These are phyloP conservation scores for Vanacampus margaritifer DNA, from an alignment of 2,113 vertebrate species.

Conservation along the genomic window DNA sequence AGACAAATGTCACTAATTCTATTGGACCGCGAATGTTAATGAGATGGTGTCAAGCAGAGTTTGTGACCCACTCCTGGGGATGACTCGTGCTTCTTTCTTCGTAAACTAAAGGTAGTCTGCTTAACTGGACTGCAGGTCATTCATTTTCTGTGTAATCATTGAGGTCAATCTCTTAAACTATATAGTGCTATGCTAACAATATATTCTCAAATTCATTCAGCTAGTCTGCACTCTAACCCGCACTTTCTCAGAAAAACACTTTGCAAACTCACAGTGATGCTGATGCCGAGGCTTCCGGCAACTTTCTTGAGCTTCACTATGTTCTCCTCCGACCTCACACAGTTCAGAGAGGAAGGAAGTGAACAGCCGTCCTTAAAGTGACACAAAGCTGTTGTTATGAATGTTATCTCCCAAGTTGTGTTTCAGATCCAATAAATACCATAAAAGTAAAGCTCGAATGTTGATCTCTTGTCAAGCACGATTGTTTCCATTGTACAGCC, in stretches of 20 bases:
- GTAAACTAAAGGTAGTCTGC: background rate
- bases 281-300: constrained; percentile 82
- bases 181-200: background rate
- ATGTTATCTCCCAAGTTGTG: too few species aligned
- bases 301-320: constrained; percentile 79
- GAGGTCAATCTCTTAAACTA: background rate
- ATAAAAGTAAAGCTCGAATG: too few species aligned
- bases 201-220: background rate
- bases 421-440: too few species aligned
- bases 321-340: constrained; percentile 63
- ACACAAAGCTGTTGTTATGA: background rate
- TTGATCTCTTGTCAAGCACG: too few species aligned
- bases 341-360: constrained; percentile 42
- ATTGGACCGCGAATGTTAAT: constrained; percentile 35
- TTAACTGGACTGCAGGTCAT: background rate
- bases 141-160: background rate
- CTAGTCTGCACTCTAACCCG: background rate
- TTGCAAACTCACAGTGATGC: constrained; percentile 77
- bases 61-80: constrained; percentile 12
- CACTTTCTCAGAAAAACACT: background rate
- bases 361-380: constrained; percentile 59
- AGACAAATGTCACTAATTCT: constrained; percentile 12
- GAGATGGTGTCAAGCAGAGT: constrained; percentile 20
- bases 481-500: too few species aligned
- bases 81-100: background rate